These are phyloP conservation scores for Psilopsiagon aurifrons DNA, from an alignment of 2,113 vertebrate species.

Conservation along the genomic window DNA sequence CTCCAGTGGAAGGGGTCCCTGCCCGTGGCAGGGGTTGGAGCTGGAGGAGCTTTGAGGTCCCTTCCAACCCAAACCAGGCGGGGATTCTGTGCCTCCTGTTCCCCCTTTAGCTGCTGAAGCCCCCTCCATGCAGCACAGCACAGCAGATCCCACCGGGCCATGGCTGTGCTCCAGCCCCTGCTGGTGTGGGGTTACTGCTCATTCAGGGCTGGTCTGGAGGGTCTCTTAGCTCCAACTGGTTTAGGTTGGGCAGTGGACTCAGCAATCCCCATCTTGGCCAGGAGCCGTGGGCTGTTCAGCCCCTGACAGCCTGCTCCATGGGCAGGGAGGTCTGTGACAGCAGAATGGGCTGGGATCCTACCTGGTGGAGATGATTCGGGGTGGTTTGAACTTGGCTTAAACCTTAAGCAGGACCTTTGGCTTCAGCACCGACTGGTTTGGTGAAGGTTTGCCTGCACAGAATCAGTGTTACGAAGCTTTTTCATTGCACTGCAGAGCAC, in stretches of 20 bases:
- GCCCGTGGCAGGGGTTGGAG: background rate
- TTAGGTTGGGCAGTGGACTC: background rate
- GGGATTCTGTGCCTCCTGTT: fast-evolving
- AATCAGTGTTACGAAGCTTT: background rate
- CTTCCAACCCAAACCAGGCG: background rate
- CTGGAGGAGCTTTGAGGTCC: background rate
- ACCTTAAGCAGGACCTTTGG: background rate
- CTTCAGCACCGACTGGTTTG: background rate
- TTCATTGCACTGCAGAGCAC: fast-evolving
- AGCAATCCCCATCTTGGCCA: background rate
- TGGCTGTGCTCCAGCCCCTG: background rate
- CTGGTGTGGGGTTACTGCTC: background rate
- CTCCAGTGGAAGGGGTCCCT: background rate
- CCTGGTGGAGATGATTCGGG: background rate
- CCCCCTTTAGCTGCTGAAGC: background rate
- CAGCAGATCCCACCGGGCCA: fast-evolving
- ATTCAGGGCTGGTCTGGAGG: fast-evolving
- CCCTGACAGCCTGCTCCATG: background rate
- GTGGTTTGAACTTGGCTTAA: background rate
- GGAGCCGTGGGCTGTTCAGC: background rate
- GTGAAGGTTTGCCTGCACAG: background rate
- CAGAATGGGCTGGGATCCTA: background rate
- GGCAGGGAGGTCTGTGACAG: background rate
- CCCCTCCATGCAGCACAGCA: background rate
- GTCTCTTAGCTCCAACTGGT: too few species aligned